phyloP scores from a whole-genome alignment of 2,888 invertebrate genomes.

The Melinaea marsaeus region DNA sequence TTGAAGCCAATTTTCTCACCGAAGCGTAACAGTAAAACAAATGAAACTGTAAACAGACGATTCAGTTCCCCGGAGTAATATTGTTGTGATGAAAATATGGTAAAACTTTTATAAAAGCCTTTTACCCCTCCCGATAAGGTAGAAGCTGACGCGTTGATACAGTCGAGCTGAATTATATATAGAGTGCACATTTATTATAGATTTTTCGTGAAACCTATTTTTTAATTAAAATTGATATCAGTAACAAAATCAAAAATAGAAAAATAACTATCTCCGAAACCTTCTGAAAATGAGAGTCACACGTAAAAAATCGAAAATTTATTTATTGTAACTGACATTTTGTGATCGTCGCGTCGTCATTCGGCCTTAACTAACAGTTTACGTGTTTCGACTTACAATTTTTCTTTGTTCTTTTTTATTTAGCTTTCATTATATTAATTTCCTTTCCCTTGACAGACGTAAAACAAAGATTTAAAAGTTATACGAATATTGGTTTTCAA shows the following conservation, averaged over 20 bases:
- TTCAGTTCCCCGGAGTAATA: conserved; percentile 17
- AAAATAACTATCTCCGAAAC: too few relatives aligned
- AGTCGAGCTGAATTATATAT: too few relatives aligned
- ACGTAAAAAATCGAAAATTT: too few relatives aligned
- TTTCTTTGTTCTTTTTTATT: not conserved
- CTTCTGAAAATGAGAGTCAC: too few relatives aligned
- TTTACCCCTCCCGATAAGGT: too few relatives aligned
- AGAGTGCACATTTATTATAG: too few relatives aligned
- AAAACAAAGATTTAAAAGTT: not conserved
- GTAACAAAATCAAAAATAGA: too few relatives aligned
- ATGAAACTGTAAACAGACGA: conserved; percentile 39
- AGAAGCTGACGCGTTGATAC: too few relatives aligned
- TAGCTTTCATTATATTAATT: conserved; percentile 4
- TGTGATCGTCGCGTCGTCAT: not conserved
- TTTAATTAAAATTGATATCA: too few relatives aligned
- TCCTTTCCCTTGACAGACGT: not conserved
- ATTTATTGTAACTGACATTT: too few relatives aligned
- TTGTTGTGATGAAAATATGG: conserved; percentile 17
- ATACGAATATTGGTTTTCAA: not conserved
- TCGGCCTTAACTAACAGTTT: not conserved
- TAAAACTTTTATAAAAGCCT: conserved; percentile 15
- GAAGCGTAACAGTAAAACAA: conserved; percentile 52
- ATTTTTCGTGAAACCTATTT: too few relatives aligned
- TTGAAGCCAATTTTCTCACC: conserved; percentile 4
- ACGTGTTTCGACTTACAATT: not conserved